phyloP scores from a whole-genome alignment of 2,888 invertebrate genomes.

The Sepiola atlantica region DNA sequence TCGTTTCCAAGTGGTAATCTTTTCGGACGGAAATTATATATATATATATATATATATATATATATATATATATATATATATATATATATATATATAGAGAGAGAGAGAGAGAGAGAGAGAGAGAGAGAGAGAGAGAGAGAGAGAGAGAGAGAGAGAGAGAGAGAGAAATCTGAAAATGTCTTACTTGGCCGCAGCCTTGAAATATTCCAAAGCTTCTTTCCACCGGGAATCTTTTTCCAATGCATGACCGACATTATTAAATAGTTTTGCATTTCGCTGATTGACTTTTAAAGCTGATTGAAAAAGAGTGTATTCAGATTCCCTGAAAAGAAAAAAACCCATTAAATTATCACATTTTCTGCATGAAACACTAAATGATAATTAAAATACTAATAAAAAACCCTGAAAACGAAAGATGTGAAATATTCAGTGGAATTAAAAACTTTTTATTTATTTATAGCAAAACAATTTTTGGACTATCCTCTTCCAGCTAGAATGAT shows the following conservation, averaged over 20 bases:
- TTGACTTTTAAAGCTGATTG: conserved; percentile 90
- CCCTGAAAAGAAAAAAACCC: conserved; percentile 58
- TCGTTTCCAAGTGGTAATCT: no score
- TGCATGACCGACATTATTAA: conserved; percentile 97
- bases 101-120: background rate
- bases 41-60: no score
- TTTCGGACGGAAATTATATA: no score
- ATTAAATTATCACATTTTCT: background rate
- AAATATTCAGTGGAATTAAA: background rate
- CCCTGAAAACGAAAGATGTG: background rate
- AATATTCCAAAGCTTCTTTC: conserved; percentile 89
- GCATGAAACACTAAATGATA: background rate
- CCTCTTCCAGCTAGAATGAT: no score
- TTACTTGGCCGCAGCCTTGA: conserved; percentile 88
- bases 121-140: background rate
- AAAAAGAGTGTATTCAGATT: conserved; percentile 89
- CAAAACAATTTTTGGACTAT: no score
- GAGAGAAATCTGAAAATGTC: conserved; percentile 47
- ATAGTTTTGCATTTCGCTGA: conserved; percentile 93
- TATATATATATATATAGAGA: background rate
- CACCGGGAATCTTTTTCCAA: conserved; percentile 84
- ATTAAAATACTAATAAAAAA: background rate
- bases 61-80: no score
- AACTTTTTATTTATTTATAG: no score
- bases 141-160: background rate